Base-by-base conservation (phyloP, 2,888 invertebrate genomes). In the Xestoiulus laeticollis region DNA sequence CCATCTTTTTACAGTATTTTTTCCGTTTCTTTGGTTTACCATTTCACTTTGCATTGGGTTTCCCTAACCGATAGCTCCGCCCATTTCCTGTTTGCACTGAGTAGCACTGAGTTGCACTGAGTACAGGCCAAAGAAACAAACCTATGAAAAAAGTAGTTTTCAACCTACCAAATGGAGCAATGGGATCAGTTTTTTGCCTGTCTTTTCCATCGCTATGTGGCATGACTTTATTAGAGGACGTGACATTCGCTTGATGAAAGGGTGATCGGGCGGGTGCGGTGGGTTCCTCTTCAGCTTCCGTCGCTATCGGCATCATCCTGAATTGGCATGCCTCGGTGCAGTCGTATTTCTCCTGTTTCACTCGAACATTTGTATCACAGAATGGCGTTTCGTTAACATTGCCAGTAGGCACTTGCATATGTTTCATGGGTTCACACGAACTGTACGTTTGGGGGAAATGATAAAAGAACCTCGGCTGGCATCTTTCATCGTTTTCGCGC, bases 301-400 rank as follows among this genome's bases (percentile, higher is more conserved):
- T 44, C 14, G 85, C 44, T 4, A 85, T 38, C 14, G 86, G 44
- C 48, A 53, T 10, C 53, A 12, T 53, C 53, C 44, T n/a, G 53
- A 44, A 48, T 16, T 53, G 86, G 86, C 86, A 86, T 26, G 85
- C 85, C 10, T 85, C 85, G 5, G 86, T 44, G 32, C 86, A 85
- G 44, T 85, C 85, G 6, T 85, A 43, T 14, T 85, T 85, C 44
- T 85, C 85, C 44, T 85, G 85, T 38, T 85, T 85, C 48, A 86
- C 86, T 32, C 86, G 48, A 26, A 85, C 86, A 12, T 86, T 44
- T 44, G 30, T 86, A 86, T 86, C 86, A 86, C 86, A 86, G 86
- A 86, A 43, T 48, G 48, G 53, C 86, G 86, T 48, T 86, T 86
- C 86, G 30, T 53, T 53, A 48, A 53, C 44, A 48, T 30, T 53